A percentile compares a stretch with the other conserved stretches of the same genome.
phyloP scores from a whole-genome alignment of 2,113 vertebrate species.

The Petroica traversi region DNA sequence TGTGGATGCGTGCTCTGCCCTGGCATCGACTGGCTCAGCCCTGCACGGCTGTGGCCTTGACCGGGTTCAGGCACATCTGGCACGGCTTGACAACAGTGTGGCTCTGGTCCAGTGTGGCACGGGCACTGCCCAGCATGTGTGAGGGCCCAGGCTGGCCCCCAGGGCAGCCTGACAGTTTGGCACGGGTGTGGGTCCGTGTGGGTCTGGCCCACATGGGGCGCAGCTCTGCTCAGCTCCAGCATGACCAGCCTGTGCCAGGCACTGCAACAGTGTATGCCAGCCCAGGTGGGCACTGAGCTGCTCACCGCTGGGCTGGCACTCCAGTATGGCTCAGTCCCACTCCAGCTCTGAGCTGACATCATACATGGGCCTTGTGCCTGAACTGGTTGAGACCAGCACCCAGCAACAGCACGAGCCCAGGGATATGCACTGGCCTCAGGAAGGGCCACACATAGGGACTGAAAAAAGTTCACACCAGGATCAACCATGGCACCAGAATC shows the following conservation, averaged over 20 bases:
- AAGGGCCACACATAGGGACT: too few relatives aligned
- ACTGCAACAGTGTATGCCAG: too few relatives aligned
- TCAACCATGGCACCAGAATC: neutral
- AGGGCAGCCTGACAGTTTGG: neutral
- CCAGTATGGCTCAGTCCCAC: neutral
- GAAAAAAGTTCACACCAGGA: too few relatives aligned
- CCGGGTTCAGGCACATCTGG: neutral
- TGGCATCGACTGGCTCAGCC: neutral
- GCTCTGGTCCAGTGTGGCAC: neutral
- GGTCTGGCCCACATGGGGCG: neutral
- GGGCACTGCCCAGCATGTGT: neutral
- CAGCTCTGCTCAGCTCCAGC: neutral
- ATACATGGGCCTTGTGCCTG: fast-evolving
- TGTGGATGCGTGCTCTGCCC: neutral
- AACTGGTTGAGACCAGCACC: neutral
- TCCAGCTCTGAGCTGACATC: neutral
- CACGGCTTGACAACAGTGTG: neutral
- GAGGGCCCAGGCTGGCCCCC: neutral
- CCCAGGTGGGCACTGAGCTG: too few relatives aligned
- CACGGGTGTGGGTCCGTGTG: fast-evolving
- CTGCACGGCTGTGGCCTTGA: neutral
- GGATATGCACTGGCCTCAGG: neutral
- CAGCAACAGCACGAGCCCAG: too few relatives aligned
- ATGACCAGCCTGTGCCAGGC: neutral
- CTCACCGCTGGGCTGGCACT: too few relatives aligned